Base-by-base conservation (phyloP, 2,797 vertebrate genomes). In the Calcarius lapponicus region DNA sequence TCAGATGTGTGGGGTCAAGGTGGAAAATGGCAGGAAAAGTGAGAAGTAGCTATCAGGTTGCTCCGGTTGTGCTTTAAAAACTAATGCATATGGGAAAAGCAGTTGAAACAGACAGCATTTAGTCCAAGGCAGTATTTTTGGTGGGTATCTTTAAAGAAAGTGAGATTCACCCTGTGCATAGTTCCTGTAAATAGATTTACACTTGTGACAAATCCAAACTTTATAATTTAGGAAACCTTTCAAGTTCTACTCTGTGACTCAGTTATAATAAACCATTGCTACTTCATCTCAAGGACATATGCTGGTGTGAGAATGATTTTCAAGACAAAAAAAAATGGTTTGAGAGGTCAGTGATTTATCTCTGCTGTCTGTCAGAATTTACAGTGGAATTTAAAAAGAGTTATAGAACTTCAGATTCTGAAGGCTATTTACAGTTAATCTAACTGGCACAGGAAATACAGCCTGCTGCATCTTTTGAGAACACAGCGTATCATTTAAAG, bases 231-330 rank as follows among this genome's bases (percentile, higher is more conserved):
- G 45, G 40, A 84, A 92, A 78, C 14, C 47, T 90, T 95, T 92
- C 67, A 80, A 83, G 86, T 84, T 48, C 76, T 18, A 34, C 10
- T 88, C n/a, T 2, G 1, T 64, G 40, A 87, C 53, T 94, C 50
- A 58, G 70, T 70, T 91, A 29, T 80, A 94, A 84, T 92, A 95
- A 93, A 88, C 40, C 7, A 4, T 28, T 78, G 38, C 56, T 90
- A 54, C 90, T 94, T 48, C 48, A 79, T 81, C 62, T 91, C 90
- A 95, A 96, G 87, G 93, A 85, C 53, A n/a, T 87, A 48, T 8
- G 50, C 38, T 74, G 29, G 42, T 86, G 56, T 60, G 21, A 84
- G 57, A 96, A 92, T 51, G 24, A 78, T 95, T 96, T 96, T 92
- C 73, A 73, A 65, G 65, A 26, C 74, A 79, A 84, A 51, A 84